Percentiles rank a stretch among this genome's conserved stretches.
Conservation (phyloP, 2,888 invertebrate species). For the Rhagonycha lutea region DNA sequence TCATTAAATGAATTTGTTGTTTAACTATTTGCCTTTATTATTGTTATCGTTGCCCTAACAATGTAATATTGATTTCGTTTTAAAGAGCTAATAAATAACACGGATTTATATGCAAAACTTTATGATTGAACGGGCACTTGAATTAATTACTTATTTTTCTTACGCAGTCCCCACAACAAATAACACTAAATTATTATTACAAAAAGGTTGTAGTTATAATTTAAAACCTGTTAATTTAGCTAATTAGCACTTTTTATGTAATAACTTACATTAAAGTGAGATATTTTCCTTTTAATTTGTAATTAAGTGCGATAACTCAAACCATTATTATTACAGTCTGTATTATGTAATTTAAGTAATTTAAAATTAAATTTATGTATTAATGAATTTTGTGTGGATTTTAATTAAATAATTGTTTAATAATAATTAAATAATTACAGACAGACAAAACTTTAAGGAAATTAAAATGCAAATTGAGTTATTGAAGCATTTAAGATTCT, state of each 20-base stretch:
- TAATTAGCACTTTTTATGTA: not conserved
- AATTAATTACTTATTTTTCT: too few relatives aligned
- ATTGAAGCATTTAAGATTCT: not conserved
- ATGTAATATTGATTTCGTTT: not conserved
- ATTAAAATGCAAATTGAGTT: not conserved
- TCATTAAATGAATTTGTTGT: not conserved
- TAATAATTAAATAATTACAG: not conserved
- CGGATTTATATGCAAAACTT: not conserved
- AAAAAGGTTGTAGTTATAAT: not conserved
- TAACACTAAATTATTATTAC: not conserved
- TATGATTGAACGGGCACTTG: not conserved
- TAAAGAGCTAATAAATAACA: not conserved
- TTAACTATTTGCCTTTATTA: not conserved
- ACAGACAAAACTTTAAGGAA: not conserved
- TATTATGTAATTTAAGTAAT: not conserved
- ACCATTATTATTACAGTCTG: not conserved
- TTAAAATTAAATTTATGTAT: not conserved
- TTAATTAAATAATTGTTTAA: not conserved
- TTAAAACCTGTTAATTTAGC: not conserved
- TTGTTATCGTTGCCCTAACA: not conserved
- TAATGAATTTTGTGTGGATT: not conserved
- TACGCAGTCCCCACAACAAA: not conserved
- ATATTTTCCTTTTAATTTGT: not conserved
- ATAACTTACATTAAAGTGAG: not conserved
- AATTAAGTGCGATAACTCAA: not conserved